Evolutionary conservation across 2,797 vertebrate species (phyloP), one percentile per base, ranked within the genome.

Genomic region (Malacoraja senta): DNA sequence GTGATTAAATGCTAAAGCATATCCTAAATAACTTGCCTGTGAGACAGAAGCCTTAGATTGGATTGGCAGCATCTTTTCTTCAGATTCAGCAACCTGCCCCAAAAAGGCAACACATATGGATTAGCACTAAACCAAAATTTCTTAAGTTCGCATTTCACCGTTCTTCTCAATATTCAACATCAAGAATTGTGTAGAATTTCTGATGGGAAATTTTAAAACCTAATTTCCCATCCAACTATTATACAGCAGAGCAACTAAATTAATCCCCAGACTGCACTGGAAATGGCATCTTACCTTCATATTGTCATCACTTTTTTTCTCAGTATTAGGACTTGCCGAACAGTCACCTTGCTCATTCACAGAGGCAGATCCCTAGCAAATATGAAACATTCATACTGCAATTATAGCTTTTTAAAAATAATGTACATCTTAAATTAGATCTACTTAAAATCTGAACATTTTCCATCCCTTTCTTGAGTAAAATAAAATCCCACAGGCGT

Each of bases 51-150:
- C 93, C 93, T 94, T 93, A 96, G 95, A 94, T 95, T 97, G 95
- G 3, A 95, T 94, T 95, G 96, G 97, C 93, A 94, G 94, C 94
- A 95, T 94, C 95, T 96, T 96, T 95, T 95, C 95, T 94, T 97
- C 96, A 94, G 95, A 94, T 93, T 96, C 97, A 94, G 94, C 94
- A 94, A 97, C 97, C 97, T 98, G 94, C 61, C 94, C 95, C 95
- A 93, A 93, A 93, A 58, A 15, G n/a, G 2, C 53, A 53, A 12
- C 24, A 35, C 74, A 92, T 26, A 76, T n/a, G 44, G 38, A 53
- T 29, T 53, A 72, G 3, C 21, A 58, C 13, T 58, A 53, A n/a
- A 0, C 71, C 17, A 26, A 63, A 58, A n/a, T 63, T 19, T 26
- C 29, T 9, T 19, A 68, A 35, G 63, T 8, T 29, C 1, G 2